Evolutionary conservation across 2,888 invertebrate species (phyloP).

Genomic region (Acrocyrtus sp.): DNA sequence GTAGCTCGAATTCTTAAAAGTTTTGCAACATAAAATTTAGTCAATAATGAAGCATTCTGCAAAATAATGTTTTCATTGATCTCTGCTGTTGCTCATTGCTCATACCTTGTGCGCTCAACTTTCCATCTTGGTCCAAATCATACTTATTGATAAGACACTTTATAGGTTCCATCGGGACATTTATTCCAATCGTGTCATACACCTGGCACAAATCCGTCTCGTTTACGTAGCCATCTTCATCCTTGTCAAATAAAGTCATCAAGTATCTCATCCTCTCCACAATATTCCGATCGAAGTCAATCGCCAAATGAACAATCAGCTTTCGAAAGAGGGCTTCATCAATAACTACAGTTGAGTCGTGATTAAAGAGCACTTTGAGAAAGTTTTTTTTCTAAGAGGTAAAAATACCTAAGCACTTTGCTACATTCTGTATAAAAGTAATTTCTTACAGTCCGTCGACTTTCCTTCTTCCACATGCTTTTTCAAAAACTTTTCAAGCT

Average conservation of each 20-base stretch:
- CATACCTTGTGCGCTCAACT: slow-evolving; percentile 22
- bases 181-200: slow-evolving; percentile 32
- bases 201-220: slow-evolving; percentile 22
- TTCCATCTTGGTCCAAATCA: slow-evolving; percentile 17
- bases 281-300: slow-evolving; percentile 30
- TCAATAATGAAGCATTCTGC: not conserved
- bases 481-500: slow-evolving; percentile 26
- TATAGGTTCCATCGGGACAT: slow-evolving; percentile 32
- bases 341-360: slow-evolving; percentile 15
- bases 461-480: slow-evolving; percentile 22
- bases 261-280: slow-evolving; percentile 29
- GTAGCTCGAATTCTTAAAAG: slow-evolving; percentile 25
- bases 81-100: not conserved
- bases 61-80: not conserved
- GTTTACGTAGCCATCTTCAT: slow-evolving; percentile 28
- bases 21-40: not conserved
- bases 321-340: slow-evolving; percentile 20
- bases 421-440: no score
- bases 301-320: slow-evolving; percentile 29
- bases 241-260: slow-evolving; percentile 34
- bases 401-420: no score
- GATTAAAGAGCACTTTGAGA: no score
- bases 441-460: slow-evolving; percentile 30
- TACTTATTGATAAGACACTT: slow-evolving; percentile 9
- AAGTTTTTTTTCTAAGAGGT: no score